phyloP scores from a whole-genome alignment of 2,888 invertebrate genomes.

The Hypselothyrea guttata region DNA sequence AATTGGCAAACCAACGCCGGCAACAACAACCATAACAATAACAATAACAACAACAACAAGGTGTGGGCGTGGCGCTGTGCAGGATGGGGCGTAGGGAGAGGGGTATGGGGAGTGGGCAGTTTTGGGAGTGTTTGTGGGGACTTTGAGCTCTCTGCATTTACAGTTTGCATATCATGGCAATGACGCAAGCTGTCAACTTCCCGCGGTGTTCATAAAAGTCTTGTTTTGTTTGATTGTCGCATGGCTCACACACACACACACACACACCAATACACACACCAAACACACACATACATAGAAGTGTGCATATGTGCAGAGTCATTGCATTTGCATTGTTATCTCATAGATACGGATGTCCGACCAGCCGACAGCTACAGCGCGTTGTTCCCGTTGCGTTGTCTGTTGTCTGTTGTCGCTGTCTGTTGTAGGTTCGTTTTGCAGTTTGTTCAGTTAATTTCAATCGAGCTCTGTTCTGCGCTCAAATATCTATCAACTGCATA shows the following conservation, averaged over 20 bases:
- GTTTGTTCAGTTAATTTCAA: conserved; percentile 31
- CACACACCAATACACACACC: conserved; percentile 9
- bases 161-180: conserved; percentile 70
- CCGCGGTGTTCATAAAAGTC: conserved; percentile 79
- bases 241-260: conserved; percentile 26
- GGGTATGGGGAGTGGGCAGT: not conserved
- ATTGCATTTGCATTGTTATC: conserved; percentile 74
- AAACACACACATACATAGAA: not conserved
- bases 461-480: conserved; percentile 18
- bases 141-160: conserved; percentile 26
- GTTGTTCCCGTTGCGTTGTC: conserved; percentile 17
- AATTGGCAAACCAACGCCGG: conserved; percentile 52
- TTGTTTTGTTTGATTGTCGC: conserved; percentile 71
- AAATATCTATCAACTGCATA: conserved; percentile 58
- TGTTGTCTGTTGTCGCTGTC: conserved; percentile 28
- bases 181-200: conserved; percentile 80
- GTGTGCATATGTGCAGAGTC: conserved; percentile 36
- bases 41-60: conserved; percentile 11
- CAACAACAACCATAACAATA: conserved; percentile 22
- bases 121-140: conserved; percentile 3
- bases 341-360: conserved; percentile 66
- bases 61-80: conserved; percentile 4
- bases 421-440: conserved; percentile 18
- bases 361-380: conserved; percentile 37
- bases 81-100: not conserved